Conservation (phyloP, 2,113 vertebrate species). For the Heliornis fulica region DNA sequence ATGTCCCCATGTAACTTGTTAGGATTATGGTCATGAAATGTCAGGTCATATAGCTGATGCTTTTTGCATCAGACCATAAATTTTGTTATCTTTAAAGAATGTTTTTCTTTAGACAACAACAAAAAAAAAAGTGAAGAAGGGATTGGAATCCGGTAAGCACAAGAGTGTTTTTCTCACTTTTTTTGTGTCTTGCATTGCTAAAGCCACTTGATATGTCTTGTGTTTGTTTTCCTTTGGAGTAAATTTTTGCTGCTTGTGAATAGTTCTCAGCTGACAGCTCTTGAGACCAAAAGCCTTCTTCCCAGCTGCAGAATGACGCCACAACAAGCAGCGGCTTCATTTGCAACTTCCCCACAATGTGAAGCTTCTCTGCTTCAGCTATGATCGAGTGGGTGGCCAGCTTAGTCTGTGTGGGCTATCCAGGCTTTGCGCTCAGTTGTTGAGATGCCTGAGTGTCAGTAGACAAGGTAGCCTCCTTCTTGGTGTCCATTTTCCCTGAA, state of each 20-base stretch:
- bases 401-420: not conserved
- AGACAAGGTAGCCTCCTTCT: not conserved
- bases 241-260: not conserved
- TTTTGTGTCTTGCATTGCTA: not conserved
- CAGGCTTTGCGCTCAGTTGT: not conserved
- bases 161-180: not conserved
- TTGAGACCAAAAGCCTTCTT: not conserved
- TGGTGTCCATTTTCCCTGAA: not conserved
- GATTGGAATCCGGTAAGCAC: not conserved
- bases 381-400: not conserved
- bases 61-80: not conserved
- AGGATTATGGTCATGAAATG: not conserved
- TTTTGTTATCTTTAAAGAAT: not conserved
- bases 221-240: not conserved
- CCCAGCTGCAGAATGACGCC: not conserved
- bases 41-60: not conserved
- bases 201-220: not conserved
- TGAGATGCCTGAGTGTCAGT: not conserved
- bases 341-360: not conserved
- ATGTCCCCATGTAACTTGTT: not conserved
- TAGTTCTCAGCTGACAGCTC: not conserved
- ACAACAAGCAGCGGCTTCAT: not conserved
- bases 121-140: not conserved
- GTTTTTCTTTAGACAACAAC: not conserved
- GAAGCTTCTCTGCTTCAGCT: not conserved